Conservation (phyloP, 2,888 invertebrate genomes). For the Ophraella communa region DNA sequence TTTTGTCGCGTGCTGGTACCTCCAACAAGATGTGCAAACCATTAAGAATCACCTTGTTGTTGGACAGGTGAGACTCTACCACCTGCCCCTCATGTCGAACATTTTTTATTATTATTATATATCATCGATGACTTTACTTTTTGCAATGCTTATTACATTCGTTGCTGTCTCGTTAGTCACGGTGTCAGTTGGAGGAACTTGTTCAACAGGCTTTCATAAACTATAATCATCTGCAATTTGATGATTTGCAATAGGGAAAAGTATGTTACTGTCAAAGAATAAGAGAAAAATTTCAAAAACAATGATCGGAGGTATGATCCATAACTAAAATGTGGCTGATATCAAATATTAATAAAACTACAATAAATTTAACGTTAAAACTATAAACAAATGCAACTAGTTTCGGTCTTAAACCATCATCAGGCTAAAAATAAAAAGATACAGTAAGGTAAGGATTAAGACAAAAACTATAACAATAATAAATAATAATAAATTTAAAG, state of each 20-base stretch:
- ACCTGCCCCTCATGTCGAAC: slow-evolving; percentile 22
- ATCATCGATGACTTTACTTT: slow-evolving; percentile 1
- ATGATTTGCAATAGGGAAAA: neutral
- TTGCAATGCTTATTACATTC: slow-evolving; percentile 7
- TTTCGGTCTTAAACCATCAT: too few relatives aligned
- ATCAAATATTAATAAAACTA: too few relatives aligned
- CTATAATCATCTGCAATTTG: neutral
- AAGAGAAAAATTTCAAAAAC: neutral
- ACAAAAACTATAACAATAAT: too few relatives aligned
- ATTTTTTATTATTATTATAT: slow-evolving; percentile 17
- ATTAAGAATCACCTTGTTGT: slow-evolving; percentile 1
- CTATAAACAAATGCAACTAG: too few relatives aligned
- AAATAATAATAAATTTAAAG: too few relatives aligned
- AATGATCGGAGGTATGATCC: too few relatives aligned
- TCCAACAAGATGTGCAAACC: slow-evolving; percentile 18
- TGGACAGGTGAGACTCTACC: slow-evolving; percentile 27
- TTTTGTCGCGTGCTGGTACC: slow-evolving; percentile 33
- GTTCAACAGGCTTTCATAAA: neutral
- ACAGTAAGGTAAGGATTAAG: too few relatives aligned
- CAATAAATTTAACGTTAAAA: too few relatives aligned
- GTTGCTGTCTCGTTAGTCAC: slow-evolving; percentile 8
- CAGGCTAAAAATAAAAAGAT: too few relatives aligned
- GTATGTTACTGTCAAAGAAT: neutral
- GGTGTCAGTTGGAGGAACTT: neutral
- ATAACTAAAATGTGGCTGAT: too few relatives aligned